These are phyloP conservation scores for Zaprionus tsacasi DNA, from an alignment of 1,140 invertebrate species.

Conservation along the genomic window DNA sequence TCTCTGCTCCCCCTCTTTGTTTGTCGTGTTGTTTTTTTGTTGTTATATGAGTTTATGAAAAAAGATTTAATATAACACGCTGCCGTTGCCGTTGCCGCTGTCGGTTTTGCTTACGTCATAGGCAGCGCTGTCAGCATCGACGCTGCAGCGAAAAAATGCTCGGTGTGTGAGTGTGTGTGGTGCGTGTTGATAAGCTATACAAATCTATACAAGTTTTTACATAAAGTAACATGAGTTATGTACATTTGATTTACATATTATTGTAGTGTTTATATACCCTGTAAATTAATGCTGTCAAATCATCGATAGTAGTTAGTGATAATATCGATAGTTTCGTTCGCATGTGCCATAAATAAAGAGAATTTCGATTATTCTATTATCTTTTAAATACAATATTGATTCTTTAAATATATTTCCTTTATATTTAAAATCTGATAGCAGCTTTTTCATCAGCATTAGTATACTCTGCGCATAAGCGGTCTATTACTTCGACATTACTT, in stretches of 20 bases:
- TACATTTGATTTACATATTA: neutral
- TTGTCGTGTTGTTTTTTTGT: neutral
- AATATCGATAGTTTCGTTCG: too few species aligned
- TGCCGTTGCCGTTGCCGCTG: conserved; percentile 29
- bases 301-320: neutral
- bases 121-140: conserved; percentile 26
- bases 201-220: conserved; percentile 60
- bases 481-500: too few species aligned
- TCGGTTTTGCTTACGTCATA: conserved; percentile 63
- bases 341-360: too few species aligned
- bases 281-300: neutral
- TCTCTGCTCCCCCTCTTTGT: conserved; percentile 32
- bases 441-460: too few species aligned
- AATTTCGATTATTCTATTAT: too few species aligned
- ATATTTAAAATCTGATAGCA: too few species aligned
- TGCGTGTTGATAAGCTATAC: conserved; percentile 54
- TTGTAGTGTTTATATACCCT: neutral
- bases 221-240: conserved; percentile 18
- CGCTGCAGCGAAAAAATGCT: conserved; percentile 11
- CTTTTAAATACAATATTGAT: too few species aligned
- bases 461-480: too few species aligned
- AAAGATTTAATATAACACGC: conserved; percentile 67
- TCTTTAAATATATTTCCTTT: too few species aligned
- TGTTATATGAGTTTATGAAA: conserved; percentile 50
- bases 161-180: conserved; percentile 39